phyloP scores from a whole-genome alignment of 2,888 invertebrate species.

The Eupelmus urozonus region DNA sequence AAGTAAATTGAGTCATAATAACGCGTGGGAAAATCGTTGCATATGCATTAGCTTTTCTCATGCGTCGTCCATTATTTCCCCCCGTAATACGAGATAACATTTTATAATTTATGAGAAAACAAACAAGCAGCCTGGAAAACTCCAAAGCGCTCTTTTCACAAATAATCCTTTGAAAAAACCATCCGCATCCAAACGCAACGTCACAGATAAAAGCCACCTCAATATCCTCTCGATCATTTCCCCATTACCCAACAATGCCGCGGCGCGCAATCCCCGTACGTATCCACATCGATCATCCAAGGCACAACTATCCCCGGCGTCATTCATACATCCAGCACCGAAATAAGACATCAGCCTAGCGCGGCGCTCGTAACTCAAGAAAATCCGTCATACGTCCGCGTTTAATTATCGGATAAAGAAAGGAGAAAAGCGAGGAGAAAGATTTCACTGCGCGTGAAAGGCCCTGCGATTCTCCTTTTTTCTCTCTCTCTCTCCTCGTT shows the following conservation, averaged over 20 bases:
- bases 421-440: not conserved
- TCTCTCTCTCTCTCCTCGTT: not conserved
- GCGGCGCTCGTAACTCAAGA: slow-evolving; percentile 22
- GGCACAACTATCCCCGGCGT: too few species aligned
- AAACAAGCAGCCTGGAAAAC: too few species aligned
- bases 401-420: slow-evolving; percentile 39
- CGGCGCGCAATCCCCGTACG: not conserved
- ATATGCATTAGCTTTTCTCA: slow-evolving; percentile 1
- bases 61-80: not conserved
- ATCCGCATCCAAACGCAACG: too few species aligned
- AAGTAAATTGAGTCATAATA: slow-evolving; percentile 1
- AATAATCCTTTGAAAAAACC: too few species aligned
- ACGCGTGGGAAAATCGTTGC: slow-evolving; percentile 11
- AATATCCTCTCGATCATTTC: not conserved
- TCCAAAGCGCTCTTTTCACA: too few species aligned
- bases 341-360: not conserved
- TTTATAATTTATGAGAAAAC: too few species aligned
- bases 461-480: slow-evolving; percentile 42
- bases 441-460: slow-evolving; percentile 49
- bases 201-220: too few species aligned
- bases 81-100: too few species aligned
- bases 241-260: not conserved
- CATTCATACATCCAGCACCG: not conserved
- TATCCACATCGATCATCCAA: too few species aligned
- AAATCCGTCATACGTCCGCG: slow-evolving; percentile 23